Percentiles rank a stretch among this genome's conserved stretches.
Evolutionary conservation across 2,888 invertebrate species (phyloP).

Genomic region (Harpagoxenus sublaevis): DNA sequence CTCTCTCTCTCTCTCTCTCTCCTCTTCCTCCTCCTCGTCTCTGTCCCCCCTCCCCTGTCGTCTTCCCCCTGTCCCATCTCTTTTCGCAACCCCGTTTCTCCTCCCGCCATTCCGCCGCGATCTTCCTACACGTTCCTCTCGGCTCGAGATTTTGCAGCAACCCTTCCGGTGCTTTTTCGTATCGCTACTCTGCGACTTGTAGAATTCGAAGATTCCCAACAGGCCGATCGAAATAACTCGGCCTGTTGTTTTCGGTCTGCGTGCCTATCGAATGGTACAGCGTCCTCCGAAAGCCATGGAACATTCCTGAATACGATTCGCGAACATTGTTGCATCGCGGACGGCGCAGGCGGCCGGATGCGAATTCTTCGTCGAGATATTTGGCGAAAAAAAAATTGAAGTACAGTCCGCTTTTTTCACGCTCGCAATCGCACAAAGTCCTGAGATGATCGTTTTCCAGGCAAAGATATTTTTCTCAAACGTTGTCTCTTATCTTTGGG

Average conservation of each 20-base stretch:
- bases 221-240: slow-evolving; percentile 50
- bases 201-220: slow-evolving; percentile 52
- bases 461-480: neutral
- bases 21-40: neutral
- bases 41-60: slow-evolving; percentile 12
- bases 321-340: slow-evolving; percentile 41
- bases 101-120: slow-evolving; percentile 10
- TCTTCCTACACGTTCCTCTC: slow-evolving; percentile 4
- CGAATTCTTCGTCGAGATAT: slow-evolving; percentile 33
- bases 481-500: neutral
- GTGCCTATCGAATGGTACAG: slow-evolving; percentile 47
- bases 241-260: slow-evolving; percentile 53
- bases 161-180: slow-evolving; percentile 50
- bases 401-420: neutral
- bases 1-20: neutral
- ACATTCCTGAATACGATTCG: slow-evolving; percentile 44
- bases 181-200: slow-evolving; percentile 36
- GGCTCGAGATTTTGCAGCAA: slow-evolving; percentile 51
- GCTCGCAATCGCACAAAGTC: neutral
- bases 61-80: slow-evolving; percentile 28
- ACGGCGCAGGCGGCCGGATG: neutral
- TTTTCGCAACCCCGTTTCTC: slow-evolving; percentile 39
- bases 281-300: slow-evolving; percentile 22
- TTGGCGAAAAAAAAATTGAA: neutral
- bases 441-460: neutral